These are phyloP conservation scores for Tetrax tetrax DNA, from an alignment of 2,113 vertebrate genomes.

Conservation along the genomic window DNA sequence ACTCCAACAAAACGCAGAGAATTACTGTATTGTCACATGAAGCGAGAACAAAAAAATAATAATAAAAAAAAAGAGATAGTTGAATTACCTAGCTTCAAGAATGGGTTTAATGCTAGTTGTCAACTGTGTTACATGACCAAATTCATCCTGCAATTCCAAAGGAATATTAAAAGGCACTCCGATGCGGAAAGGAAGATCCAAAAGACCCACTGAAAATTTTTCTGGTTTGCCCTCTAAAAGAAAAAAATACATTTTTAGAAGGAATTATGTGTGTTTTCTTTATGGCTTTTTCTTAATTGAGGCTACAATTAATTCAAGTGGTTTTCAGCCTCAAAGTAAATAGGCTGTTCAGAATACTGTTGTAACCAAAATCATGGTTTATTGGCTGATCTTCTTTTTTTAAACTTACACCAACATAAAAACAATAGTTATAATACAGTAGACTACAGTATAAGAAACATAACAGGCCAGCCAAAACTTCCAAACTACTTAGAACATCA, in stretches of 20 bases:
- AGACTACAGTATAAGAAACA: neutral
- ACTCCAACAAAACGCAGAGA: neutral
- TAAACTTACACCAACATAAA: neutral
- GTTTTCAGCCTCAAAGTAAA: neutral
- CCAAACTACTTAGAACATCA: neutral
- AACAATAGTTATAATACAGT: neutral
- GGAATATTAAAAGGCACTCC: conserved; percentile 86
- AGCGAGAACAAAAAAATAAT: neutral
- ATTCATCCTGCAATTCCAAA: conserved; percentile 84
- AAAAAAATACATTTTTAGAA: conserved; percentile 13
- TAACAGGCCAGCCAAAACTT: neutral
- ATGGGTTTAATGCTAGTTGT: conserved; percentile 72
- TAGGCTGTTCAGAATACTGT: neutral
- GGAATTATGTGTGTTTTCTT: neutral
- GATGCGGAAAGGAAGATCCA: conserved; percentile 76
- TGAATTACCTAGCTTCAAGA: conserved; percentile 82
- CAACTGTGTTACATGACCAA: conserved; percentile 77
- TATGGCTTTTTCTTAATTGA: neutral
- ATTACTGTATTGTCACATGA: neutral
- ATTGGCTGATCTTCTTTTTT: neutral
- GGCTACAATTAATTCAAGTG: neutral
- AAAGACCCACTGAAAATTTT: conserved; percentile 75
- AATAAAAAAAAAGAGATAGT: neutral
- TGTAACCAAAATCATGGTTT: neutral
- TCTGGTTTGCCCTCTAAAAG: conserved; percentile 85